Base-by-base conservation (phyloP, 2,797 vertebrate species). In the Schizothorax lantsangensis region DNA sequence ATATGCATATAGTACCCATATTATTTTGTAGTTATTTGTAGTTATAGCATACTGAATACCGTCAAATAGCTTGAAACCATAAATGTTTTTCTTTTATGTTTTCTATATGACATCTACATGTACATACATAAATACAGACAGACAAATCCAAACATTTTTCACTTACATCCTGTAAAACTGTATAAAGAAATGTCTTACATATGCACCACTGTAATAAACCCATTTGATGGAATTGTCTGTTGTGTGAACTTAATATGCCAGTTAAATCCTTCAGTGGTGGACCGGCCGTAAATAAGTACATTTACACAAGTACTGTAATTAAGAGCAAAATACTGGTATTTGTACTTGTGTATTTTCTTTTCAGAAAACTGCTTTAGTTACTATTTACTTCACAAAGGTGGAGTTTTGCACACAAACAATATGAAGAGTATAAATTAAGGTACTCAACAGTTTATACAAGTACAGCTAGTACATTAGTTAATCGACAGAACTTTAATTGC, bases 171-270 rank as follows among this genome's bases (percentile, higher is more conserved):
- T 71, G 68, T 71, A 40, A 71, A 71, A 71, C 68, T 40, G 33
- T 40, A 40, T 66, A 33, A 69, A 57, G 33, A 69, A 69, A 69
- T 69, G 66, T 69, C 15, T 69, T 69, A 38, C 57, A 59, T 38
- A 38, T 69, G 33, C 33, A 69, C 66, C 33, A 69, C 36, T 71
- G 36, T 71, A 71, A 71, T 71, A 71, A 71, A 71, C 38, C 33
- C 68, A 71, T 71, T 71, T 71, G 36, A 71, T 71, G 36, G 33
- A 71, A 71, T 71, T 71, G 68, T 71, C 68, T 71, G 68, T 71
- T 71, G 68, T 71, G 68, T 71, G 4, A 71, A 71, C 7, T 43
- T 71, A 71, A 71, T 71, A 40, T 43, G 68, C 68, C 68, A 69
- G 36, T 64, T 64, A 64, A 64, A 64, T 26, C 59, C 59, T 64